Percentiles rank a stretch among this genome's conserved stretches.
Evolutionary conservation across 2,888 invertebrate genomes (phyloP).

Genomic region (Andrena dorsata): DNA sequence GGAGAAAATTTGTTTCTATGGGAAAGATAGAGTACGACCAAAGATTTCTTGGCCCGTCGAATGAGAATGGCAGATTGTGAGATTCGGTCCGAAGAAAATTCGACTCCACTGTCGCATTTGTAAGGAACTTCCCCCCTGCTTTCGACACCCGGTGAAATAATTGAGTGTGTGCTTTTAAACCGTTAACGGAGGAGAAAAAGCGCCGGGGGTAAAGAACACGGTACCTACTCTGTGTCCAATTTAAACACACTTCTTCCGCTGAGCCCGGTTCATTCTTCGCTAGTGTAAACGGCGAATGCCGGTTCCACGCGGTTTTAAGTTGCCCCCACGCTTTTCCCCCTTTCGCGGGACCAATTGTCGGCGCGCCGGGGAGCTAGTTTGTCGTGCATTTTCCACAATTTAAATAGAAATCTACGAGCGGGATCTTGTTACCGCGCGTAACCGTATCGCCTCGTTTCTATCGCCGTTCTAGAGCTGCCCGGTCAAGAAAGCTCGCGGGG

Average conservation of each 20-base stretch:
- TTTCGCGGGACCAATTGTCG: neutral
- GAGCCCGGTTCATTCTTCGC: slow-evolving; percentile 11
- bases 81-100: neutral
- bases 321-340: slow-evolving; percentile 19
- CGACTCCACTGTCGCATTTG: neutral
- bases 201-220: slow-evolving; percentile 4
- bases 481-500: slow-evolving; percentile 29
- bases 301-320: slow-evolving; percentile 13
- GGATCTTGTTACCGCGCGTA: slow-evolving; percentile 64
- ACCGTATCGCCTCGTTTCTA: slow-evolving; percentile 66
- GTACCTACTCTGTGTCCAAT: slow-evolving; percentile 11
- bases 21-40: neutral
- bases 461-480: slow-evolving; percentile 54
- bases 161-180: slow-evolving; percentile 10
- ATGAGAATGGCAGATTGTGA: neutral
- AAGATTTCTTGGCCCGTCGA: neutral
- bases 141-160: slow-evolving; percentile 1
- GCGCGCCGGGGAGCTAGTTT: slow-evolving; percentile 5
- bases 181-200: neutral
- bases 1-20: neutral
- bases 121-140: neutral
- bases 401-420: slow-evolving; percentile 57
- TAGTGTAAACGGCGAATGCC: neutral
- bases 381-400: slow-evolving; percentile 54
- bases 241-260: slow-evolving; percentile 22